Evolutionary conservation across 1,140 invertebrate species (phyloP).

Genomic region (Phocides pigmalion): DNA sequence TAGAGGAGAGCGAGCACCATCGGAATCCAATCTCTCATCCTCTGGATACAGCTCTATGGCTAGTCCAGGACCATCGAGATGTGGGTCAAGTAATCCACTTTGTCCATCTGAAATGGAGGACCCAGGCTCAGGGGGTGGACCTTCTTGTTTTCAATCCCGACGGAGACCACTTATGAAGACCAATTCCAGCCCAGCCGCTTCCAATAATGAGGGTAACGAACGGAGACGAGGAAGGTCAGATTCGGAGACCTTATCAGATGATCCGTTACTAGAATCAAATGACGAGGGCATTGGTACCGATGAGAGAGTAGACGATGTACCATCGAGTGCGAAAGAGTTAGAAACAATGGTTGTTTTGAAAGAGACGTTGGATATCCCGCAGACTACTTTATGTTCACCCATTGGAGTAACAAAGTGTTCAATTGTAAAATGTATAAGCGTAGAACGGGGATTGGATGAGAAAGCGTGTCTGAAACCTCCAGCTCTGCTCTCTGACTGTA

Average conservation of each 20-base stretch:
- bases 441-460: slow-evolving; percentile 80
- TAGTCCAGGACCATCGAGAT: slow-evolving; percentile 90
- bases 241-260: slow-evolving; percentile 88
- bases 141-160: slow-evolving; percentile 80
- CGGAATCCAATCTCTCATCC: slow-evolving; percentile 91
- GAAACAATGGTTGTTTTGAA: slow-evolving; percentile 84
- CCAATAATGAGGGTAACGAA: slow-evolving; percentile 77
- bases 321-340: slow-evolving; percentile 87
- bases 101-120: slow-evolving; percentile 89
- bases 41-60: slow-evolving; percentile 93
- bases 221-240: slow-evolving; percentile 84
- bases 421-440: slow-evolving; percentile 77
- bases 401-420: slow-evolving; percentile 78
- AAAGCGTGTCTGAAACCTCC: slow-evolving; percentile 85
- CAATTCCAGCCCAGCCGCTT: slow-evolving; percentile 74
- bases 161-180: slow-evolving; percentile 83
- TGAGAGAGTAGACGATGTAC: slow-evolving; percentile 87
- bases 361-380: slow-evolving; percentile 72
- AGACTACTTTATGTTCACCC: slow-evolving; percentile 67
- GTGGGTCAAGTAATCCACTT: slow-evolving; percentile 90
- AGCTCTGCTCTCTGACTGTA: slow-evolving; percentile 86
- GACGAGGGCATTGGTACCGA: slow-evolving; percentile 89
- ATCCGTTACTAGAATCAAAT: slow-evolving; percentile 87
- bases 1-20: slow-evolving; percentile 88
- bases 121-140: slow-evolving; percentile 82